Base-by-base conservation (phyloP, 2,113 vertebrate genomes). In the Pterocles orientalis region DNA sequence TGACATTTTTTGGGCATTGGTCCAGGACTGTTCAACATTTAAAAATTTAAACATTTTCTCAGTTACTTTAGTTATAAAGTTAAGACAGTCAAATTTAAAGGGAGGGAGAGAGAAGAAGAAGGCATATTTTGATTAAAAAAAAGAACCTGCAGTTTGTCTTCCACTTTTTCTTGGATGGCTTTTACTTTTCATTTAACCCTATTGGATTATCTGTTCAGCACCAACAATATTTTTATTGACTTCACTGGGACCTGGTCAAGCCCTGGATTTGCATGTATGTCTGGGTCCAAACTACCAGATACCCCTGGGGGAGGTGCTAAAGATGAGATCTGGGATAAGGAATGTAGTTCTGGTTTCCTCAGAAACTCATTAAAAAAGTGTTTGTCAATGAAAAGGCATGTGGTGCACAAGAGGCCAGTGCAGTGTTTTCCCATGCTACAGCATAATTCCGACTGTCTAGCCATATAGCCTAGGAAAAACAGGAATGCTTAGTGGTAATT, bases 301-400 rank as follows among this genome's bases (percentile, higher is more conserved):
- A 41, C 72, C n/a, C 82, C 41, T 92, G 83, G 80, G 81, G 94
- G 65, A 62, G 47, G 57, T 64, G 41, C 77, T 96, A 61, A 77
- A 83, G 88, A 91, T 89, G 88, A 96, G 61, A 94, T 90, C 19
- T 33, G 47, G 81, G 61, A 69, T 87, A 80, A 94, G 77, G 88
- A 92, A 95, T 90, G 82, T 64, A 61, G 45, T 72, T 93, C 93
- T 92, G 92, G 93, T 94, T n/a, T n/a, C 15, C 62, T 82, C 70
- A 89, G 88, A 72, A 91, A 50, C 9, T 88, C 84, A 84, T 94
- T 96, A 76, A 89, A 95, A 83, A 90, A 76, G 53, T 91, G 88
- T 88, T 96, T 82, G 64, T 94, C 84, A 86, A 47, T 89, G 92
- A 95, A 92, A 90, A 92, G 48, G 69, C 58, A 61, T 86, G 82